Evolutionary conservation across 1,140 invertebrate genomes (phyloP).

Genomic region (Drosophila malerkotliana): DNA sequence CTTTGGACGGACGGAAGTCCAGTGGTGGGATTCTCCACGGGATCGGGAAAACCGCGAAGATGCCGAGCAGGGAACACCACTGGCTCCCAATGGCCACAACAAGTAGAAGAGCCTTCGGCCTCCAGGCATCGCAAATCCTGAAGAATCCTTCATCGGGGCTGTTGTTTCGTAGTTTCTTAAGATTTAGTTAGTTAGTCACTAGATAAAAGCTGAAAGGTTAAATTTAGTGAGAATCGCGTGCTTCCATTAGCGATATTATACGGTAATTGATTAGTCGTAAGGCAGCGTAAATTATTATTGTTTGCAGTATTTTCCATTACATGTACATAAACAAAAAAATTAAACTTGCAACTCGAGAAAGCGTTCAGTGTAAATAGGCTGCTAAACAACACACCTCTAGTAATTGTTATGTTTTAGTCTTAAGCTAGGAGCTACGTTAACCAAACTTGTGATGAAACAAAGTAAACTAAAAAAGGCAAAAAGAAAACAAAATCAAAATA

Average conservation of each 20-base stretch:
- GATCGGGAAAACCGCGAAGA: constrained; percentile 49
- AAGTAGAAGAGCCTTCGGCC: constrained; percentile 16
- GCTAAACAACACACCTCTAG: constrained; percentile 44
- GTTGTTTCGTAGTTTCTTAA: constrained; percentile 54
- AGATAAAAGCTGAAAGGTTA: constrained; percentile 56
- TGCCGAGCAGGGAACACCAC: constrained; percentile 54
- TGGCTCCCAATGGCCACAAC: constrained; percentile 37
- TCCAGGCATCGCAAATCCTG: constrained; percentile 12
- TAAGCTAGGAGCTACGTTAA: constrained; percentile 71
- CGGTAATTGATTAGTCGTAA: constrained; percentile 67
- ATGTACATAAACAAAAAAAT: constrained; percentile 55
- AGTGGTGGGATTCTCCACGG: constrained; percentile 87
- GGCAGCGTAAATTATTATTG: constrained; percentile 76
- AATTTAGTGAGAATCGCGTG: constrained; percentile 72
- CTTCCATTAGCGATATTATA: constrained; percentile 82
- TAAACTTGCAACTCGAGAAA: constrained; percentile 40
- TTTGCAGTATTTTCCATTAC: constrained; percentile 72
- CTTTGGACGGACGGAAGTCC: constrained; percentile 87
- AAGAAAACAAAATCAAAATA: constrained; percentile 17
- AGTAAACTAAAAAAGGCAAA: constrained; percentile 68
- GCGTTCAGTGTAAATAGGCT: constrained; percentile 53
- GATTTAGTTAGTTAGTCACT: constrained; percentile 48
- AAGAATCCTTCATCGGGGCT: constrained; percentile 55
- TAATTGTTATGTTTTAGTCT: constrained; percentile 70
- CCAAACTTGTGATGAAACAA: constrained; percentile 75